phyloP scores from a whole-genome alignment of 2,888 invertebrate genomes.

The Chrysolina oricalcia region DNA sequence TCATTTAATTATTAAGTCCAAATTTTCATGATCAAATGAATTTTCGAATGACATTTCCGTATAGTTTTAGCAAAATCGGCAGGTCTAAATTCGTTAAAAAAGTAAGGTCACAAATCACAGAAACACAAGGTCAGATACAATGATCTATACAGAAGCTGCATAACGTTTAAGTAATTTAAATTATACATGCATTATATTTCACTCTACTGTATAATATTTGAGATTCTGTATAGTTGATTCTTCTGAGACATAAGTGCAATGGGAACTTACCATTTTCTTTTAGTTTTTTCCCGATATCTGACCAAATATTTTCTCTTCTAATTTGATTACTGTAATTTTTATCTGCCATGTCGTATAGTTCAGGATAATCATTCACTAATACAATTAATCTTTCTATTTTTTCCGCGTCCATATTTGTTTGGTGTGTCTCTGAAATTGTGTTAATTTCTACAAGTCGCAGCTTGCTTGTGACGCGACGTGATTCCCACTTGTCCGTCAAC shows the following conservation, averaged over 20 bases:
- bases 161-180: slow-evolving; percentile 17
- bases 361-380: slow-evolving; percentile 1
- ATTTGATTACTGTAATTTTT: slow-evolving; percentile 15
- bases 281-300: slow-evolving; percentile 16
- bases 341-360: slow-evolving; percentile 6
- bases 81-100: slow-evolving; percentile 4
- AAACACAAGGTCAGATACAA: slow-evolving; percentile 17
- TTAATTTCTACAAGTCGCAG: too few relatives aligned
- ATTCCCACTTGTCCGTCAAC: too few relatives aligned
- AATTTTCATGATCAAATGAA: neutral
- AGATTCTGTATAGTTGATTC: slow-evolving; percentile 8
- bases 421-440: too few relatives aligned
- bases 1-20: neutral
- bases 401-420: slow-evolving; percentile 4
- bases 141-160: slow-evolving; percentile 25
- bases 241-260: slow-evolving; percentile 21
- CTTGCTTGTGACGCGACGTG: too few relatives aligned
- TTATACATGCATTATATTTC: slow-evolving; percentile 18
- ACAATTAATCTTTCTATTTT: neutral
- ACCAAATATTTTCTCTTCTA: slow-evolving; percentile 8
- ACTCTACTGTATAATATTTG: slow-evolving; percentile 26
- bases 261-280: slow-evolving; percentile 16
- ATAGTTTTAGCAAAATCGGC: too few relatives aligned
- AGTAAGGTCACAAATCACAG: slow-evolving; percentile 22
- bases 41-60: too few relatives aligned